These are phyloP conservation scores for Ctenopoma kingsleyae DNA, from an alignment of 2,797 vertebrate species.

Conservation along the genomic window DNA sequence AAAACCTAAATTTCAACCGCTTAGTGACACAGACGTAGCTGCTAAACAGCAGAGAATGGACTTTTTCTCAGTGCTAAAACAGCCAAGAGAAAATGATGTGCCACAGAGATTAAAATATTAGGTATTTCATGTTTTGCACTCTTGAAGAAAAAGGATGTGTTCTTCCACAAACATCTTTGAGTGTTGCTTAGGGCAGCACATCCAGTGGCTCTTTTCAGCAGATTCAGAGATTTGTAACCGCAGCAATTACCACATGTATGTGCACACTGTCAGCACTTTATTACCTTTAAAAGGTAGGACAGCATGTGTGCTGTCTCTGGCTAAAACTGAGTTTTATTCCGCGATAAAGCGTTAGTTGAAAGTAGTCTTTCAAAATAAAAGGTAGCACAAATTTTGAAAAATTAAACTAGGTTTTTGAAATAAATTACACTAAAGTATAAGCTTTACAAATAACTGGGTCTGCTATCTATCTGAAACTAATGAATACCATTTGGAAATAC, in stretches of 20 bases:
- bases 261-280: constrained; percentile 23
- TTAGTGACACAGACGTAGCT: constrained; percentile 32
- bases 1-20: constrained; percentile 19
- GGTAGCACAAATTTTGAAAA: background rate
- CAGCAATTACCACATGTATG: constrained; percentile 6
- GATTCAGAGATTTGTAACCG: constrained; percentile 7
- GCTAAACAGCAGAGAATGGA: constrained; percentile 2
- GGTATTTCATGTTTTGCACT: constrained; percentile 23
- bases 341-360: background rate
- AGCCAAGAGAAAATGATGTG: constrained; percentile 32
- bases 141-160: constrained; percentile 33
- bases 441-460: too few relatives aligned
- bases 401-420: background rate
- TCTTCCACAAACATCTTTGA: constrained; percentile 5
- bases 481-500: too few relatives aligned
- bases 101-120: constrained; percentile 41
- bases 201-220: constrained; percentile 10
- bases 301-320: background rate
- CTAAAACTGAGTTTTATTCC: background rate
- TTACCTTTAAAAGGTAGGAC: constrained; percentile 1
- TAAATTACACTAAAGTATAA: too few relatives aligned
- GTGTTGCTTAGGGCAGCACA: constrained; percentile 20
- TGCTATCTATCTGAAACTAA: background rate
- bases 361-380: background rate
- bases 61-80: background rate